Conservation (phyloP, 2,888 invertebrate species). For the Ctena decussata region DNA sequence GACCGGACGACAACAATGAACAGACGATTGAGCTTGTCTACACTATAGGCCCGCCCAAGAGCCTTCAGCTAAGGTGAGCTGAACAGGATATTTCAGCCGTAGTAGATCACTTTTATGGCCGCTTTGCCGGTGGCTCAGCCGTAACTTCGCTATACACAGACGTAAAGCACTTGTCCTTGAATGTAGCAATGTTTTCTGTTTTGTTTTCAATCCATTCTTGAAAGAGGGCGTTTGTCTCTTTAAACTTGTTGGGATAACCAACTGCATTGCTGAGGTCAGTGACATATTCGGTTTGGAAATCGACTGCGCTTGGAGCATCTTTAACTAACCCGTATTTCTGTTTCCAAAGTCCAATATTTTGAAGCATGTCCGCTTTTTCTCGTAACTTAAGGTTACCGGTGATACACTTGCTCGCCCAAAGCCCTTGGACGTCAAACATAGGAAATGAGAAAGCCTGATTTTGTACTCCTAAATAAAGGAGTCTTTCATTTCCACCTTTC, state of each 20-base stretch:
- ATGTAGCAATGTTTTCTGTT: background rate
- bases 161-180: background rate
- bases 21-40: too few relatives aligned
- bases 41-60: too few relatives aligned
- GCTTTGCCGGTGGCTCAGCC: background rate
- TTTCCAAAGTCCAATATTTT: background rate
- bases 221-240: background rate
- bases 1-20: too few relatives aligned
- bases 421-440: slow-evolving; percentile 12
- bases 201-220: background rate
- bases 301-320: background rate
- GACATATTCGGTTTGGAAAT: background rate
- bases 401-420: slow-evolving; percentile 8
- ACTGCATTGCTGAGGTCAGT: background rate
- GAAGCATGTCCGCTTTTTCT: background rate
- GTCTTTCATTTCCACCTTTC: background rate
- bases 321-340: background rate
- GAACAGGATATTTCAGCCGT: too few relatives aligned
- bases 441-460: background rate
- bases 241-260: background rate
- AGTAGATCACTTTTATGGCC: too few relatives aligned
- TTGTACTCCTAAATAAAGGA: slow-evolving; percentile 19
- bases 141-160: background rate
- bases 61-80: too few relatives aligned
- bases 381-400: background rate